A percentile compares a stretch with the other conserved stretches of the same genome.
Evolutionary conservation across 2,113 vertebrate genomes (phyloP).

Genomic region (Leptosomus discolor): DNA sequence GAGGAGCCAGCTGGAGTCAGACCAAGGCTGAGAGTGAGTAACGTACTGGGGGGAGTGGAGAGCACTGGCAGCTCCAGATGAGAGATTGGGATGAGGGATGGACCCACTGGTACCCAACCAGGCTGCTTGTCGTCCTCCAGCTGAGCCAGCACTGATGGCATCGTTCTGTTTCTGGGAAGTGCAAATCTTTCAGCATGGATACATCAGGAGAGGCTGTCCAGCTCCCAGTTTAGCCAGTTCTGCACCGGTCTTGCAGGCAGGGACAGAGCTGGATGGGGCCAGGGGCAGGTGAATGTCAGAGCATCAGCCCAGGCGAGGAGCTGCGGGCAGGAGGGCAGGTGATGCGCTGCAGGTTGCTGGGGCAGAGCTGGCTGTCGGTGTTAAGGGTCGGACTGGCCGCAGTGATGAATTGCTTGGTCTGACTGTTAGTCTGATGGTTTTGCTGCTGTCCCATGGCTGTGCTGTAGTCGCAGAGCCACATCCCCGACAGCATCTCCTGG

Average conservation of each 20-base stretch:
- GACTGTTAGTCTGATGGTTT: neutral
- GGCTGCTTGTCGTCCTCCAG: neutral
- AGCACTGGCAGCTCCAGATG: neutral
- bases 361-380: neutral
- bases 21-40: neutral
- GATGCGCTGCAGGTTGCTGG: fast-evolving
- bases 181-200: neutral
- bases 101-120: neutral
- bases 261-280: neutral
- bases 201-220: neutral
- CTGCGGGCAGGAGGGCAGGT: fast-evolving
- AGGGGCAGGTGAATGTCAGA: neutral
- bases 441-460: neutral
- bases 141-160: neutral
- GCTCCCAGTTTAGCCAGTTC: neutral
- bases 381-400: neutral
- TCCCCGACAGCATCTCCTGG: neutral
- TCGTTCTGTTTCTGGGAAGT: neutral
- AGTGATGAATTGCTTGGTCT: neutral
- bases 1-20: neutral
- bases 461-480: neutral
- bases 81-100: neutral
- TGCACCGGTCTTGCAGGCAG: neutral
- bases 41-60: fast-evolving
- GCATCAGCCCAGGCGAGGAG: neutral